Base-by-base conservation (phyloP, 2,113 vertebrate genomes). In the Dryoscopus gambensis region DNA sequence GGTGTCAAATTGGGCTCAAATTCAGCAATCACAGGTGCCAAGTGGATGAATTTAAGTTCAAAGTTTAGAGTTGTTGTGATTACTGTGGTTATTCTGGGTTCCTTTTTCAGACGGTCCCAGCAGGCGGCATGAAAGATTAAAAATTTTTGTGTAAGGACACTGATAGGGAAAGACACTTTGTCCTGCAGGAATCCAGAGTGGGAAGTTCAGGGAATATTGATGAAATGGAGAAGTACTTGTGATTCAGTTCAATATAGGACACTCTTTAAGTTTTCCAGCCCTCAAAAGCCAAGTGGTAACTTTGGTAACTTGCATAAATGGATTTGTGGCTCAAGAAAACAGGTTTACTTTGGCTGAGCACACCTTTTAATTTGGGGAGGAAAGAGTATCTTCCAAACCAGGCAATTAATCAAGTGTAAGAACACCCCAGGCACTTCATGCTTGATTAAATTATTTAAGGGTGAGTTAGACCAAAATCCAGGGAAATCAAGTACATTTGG, bases 11-110 rank as follows among this genome's bases (percentile, higher is more conserved):
- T 87, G 46, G 77, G 74, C 76, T 93, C 63, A 11, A 49, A 47
- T 92, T 80, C 92, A 75, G 53, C 47, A 80, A 77, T 97, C 84
- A 57, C 56, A 60, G 84, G 89, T 83, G 79, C 87, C 86, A 96
- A 90, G 40, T 23, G 60, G 80, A 79, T 86, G 74, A 65, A 83
- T 93, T 95, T 64, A 70, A 74, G 70, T 75, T 91, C 71, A n/a
- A 40, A 89, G 46, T 92, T 92, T 63, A 83, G 75, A 88, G 56
- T 60, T 89, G 47, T 63, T 92, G 68, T 69, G 79, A 88, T 90
- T 65, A 13, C 83, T 89, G 33, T 44, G 68, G 79, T 71, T 95
- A 79, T 86, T 95, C 53, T 77, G 63, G 46, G 71, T 20, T 92
- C 62, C 23, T 82, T 84, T 84, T 49, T 69, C 68, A 74, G 75